Evolutionary conservation across 1,140 invertebrate genomes (phyloP).

Genomic region (Drosophila subobscura): DNA sequence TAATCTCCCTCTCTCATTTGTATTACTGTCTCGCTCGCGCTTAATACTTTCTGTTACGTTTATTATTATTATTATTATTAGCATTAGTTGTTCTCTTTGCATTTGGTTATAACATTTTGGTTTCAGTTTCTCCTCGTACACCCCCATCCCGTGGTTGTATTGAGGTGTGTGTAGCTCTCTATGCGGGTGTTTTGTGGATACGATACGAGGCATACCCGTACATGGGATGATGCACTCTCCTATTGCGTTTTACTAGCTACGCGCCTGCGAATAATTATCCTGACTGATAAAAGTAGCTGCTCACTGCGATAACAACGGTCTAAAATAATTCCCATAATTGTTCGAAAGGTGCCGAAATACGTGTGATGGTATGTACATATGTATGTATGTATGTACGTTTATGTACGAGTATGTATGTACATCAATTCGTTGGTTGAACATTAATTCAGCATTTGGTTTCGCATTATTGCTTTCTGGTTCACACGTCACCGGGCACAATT

Average conservation of each 20-base stretch:
- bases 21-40: conserved; percentile 35
- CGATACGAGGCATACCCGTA: conserved; percentile 33
- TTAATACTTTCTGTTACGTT: conserved; percentile 70
- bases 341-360: conserved; percentile 1
- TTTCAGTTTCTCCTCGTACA: conserved; percentile 18
- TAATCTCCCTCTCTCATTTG: conserved; percentile 8
- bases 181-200: conserved; percentile 24
- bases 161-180: conserved; percentile 4
- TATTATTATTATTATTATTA: conserved; percentile 16
- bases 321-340: conserved; percentile 34
- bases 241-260: conserved; percentile 64
- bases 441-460: conserved; percentile 32
- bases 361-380: conserved; percentile 14
- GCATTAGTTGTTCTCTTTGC: conserved; percentile 25
- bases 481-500: conserved; percentile 35
- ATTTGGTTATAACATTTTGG: conserved; percentile 29
- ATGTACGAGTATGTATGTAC: conserved; percentile 28
- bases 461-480: conserved; percentile 45
- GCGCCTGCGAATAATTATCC: conserved; percentile 43
- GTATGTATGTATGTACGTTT: not conserved
- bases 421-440: conserved; percentile 50
- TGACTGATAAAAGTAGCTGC: conserved; percentile 51
- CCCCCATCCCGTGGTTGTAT: not conserved
- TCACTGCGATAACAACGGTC: conserved; percentile 49
- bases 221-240: conserved; percentile 26